Evolutionary conservation across 2,888 invertebrate species (phyloP).

Genomic region (Xestia xanthographa): DNA sequence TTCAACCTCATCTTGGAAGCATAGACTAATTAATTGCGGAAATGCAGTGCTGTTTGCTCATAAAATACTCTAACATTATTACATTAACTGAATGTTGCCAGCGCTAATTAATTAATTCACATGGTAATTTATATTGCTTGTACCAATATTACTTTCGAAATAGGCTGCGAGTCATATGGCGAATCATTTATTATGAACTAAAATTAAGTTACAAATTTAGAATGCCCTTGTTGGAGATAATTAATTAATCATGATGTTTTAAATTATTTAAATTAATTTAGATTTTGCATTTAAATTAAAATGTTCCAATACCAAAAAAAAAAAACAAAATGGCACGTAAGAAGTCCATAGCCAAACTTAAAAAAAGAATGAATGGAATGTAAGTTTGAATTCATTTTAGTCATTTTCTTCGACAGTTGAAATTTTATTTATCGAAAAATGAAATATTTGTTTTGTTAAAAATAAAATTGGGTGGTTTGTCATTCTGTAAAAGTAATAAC

Average conservation of each 20-base stretch:
- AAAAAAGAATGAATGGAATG: slow-evolving; percentile 7
- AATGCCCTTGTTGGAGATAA: background rate
- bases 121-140: slow-evolving; percentile 11
- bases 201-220: slow-evolving; percentile 22
- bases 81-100: slow-evolving; percentile 19
- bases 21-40: slow-evolving; percentile 51
- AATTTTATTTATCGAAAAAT: background rate
- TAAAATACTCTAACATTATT: slow-evolving; percentile 27
- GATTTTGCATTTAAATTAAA: background rate
- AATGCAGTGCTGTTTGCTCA: slow-evolving; percentile 33
- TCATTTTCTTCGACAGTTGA: background rate
- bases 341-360: background rate
- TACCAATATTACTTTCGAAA: slow-evolving; percentile 13
- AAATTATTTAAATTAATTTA: background rate
- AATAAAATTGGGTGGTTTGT: background rate
- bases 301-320: background rate
- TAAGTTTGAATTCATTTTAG: background rate
- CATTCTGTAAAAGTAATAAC: background rate
- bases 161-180: background rate
- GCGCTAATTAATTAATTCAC: slow-evolving; percentile 13
- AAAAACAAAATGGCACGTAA: background rate
- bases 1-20: slow-evolving; percentile 40
- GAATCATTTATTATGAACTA: slow-evolving; percentile 13
- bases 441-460: background rate
- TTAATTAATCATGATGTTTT: background rate